A percentile compares a stretch with the other conserved stretches of the same genome.
These are phyloP conservation scores for Plecturocebus donacophilus DNA, from an alignment of 2,113 vertebrate species.

Conservation along the genomic window DNA sequence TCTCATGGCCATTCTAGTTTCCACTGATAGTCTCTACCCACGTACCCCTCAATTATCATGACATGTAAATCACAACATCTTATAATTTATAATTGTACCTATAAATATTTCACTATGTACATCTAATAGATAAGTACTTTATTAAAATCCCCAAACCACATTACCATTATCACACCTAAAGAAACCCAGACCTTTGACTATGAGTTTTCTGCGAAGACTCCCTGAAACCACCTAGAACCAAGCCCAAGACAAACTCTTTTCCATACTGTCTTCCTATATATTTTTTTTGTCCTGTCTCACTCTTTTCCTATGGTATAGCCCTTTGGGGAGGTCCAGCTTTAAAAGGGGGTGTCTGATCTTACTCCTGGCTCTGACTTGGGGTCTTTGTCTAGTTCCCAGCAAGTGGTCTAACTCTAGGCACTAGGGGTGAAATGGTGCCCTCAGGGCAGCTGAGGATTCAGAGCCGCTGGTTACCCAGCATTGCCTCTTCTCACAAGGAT, in stretches of 20 bases:
- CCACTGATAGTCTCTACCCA: not conserved
- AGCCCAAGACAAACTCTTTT: not conserved
- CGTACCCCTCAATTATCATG: not conserved
- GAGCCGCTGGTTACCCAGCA: not conserved
- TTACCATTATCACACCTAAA: not conserved
- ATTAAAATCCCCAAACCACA: not conserved
- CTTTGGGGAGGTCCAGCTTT: not conserved
- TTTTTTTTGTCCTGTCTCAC: not conserved
- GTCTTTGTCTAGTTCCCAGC: not conserved
- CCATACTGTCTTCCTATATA: not conserved
- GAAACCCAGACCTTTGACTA: not conserved
- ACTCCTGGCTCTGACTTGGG: not conserved
- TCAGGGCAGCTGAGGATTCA: not conserved
- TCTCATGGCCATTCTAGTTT: not conserved
- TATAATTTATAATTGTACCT: not conserved
- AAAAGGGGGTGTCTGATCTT: constrained; percentile 6
- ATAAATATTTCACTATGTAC: not conserved
- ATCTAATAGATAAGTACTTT: not conserved
- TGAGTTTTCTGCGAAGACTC: not conserved
- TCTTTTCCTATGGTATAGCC: not conserved
- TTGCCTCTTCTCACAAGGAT: not conserved
- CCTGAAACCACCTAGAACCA: not conserved
- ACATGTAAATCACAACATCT: not conserved
- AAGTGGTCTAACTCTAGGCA: not conserved
- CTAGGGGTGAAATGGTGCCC: not conserved